phyloP scores from a whole-genome alignment of 2,888 invertebrate genomes.

The Sipha maydis region DNA sequence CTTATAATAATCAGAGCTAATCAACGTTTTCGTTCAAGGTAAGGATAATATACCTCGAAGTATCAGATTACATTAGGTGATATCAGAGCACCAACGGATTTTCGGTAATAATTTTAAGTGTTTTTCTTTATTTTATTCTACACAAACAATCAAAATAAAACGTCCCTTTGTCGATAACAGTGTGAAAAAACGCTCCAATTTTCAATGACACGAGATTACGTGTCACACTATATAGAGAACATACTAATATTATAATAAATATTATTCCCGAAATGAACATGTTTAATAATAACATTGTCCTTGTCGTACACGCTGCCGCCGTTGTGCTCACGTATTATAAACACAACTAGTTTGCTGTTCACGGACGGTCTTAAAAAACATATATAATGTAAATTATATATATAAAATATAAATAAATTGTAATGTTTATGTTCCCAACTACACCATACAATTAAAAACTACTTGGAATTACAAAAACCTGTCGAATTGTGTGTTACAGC shows the following conservation, averaged over 20 bases:
- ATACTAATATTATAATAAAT: constrained; percentile 33
- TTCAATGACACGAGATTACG: constrained; percentile 32
- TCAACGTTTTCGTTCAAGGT: constrained; percentile 52
- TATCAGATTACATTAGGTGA: constrained; percentile 35
- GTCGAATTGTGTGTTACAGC: background rate
- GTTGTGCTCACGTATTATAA: constrained; percentile 51
- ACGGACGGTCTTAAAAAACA: constrained; percentile 43
- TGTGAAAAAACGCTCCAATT: background rate
- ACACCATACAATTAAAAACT: background rate
- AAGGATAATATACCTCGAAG: background rate
- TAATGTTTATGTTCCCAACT: constrained; percentile 7
- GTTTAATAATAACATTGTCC: constrained; percentile 37
- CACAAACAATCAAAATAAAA: constrained; percentile 30
- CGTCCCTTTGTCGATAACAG: constrained; percentile 40
- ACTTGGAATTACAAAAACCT: background rate
- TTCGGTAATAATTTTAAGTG: constrained; percentile 32
- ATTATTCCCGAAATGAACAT: constrained; percentile 22
- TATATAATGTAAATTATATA: background rate
- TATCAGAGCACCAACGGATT: constrained; percentile 13
- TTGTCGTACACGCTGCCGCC: constrained; percentile 26
- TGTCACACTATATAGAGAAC: background rate
- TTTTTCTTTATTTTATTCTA: background rate
- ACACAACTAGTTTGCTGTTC: constrained; percentile 39
- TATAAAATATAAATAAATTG: constrained; percentile 22
- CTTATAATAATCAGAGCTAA: constrained; percentile 9